Evolutionary conservation across 2,113 vertebrate genomes (phyloP).

Genomic region (Diadophis punctatus): DNA sequence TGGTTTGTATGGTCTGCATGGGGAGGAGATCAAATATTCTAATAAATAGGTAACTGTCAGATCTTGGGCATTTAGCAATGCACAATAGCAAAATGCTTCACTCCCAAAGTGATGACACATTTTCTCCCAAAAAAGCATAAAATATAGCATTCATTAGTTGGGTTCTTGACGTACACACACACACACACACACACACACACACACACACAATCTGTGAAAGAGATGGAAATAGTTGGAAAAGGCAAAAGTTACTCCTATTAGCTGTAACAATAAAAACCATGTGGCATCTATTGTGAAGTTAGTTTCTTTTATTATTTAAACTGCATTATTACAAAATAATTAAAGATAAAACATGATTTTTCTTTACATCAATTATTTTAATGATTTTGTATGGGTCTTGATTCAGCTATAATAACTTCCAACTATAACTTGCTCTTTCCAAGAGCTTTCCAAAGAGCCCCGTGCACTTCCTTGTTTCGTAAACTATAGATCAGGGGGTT

Average conservation of each 20-base stretch:
- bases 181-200: too few relatives aligned
- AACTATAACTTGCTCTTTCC: neutral
- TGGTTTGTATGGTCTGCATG: neutral
- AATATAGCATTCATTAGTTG: neutral
- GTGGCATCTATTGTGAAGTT: neutral
- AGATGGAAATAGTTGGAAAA: neutral
- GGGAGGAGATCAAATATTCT: neutral
- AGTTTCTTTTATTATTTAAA: neutral
- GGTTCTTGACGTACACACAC: neutral
- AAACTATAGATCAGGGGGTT: constrained; percentile 34
- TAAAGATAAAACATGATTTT: neutral
- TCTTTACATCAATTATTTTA: neutral
- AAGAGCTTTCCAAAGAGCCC: neutral
- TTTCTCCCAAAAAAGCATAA: neutral
- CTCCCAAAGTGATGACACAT: neutral
- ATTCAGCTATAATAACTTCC: neutral
- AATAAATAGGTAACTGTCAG: neutral
- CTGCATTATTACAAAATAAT: neutral
- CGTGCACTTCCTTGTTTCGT: constrained; percentile 14
- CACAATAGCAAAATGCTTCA: neutral
- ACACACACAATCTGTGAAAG: neutral
- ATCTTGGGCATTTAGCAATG: neutral
- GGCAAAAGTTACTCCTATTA: neutral
- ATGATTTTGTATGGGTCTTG: neutral
- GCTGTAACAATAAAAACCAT: neutral